Conservation (phyloP, 2,888 invertebrate species). For the Pandemis corylana region DNA sequence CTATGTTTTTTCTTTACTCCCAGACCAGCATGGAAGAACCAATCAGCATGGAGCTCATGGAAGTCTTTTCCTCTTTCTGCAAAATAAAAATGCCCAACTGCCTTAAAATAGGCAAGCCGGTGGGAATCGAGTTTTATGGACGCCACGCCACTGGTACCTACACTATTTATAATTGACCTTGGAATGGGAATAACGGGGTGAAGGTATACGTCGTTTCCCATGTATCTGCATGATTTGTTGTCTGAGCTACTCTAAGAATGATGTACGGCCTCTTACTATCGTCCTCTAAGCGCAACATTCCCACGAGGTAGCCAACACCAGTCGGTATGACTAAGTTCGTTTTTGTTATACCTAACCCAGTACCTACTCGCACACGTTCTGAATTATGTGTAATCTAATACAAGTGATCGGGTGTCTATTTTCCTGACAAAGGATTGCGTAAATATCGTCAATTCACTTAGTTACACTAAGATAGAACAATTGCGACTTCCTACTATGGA, state of each 20-base stretch:
- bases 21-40: too few relatives aligned
- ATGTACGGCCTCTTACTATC: not conserved
- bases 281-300: conserved; percentile 1
- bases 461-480: conserved; percentile 44
- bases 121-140: too few relatives aligned
- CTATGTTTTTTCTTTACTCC: too few relatives aligned
- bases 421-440: conserved; percentile 55
- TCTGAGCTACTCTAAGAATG: not conserved
- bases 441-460: conserved; percentile 48
- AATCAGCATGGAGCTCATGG: too few relatives aligned
- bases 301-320: conserved; percentile 1
- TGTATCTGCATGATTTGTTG: not conserved
- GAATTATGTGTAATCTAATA: conserved; percentile 32
- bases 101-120: too few relatives aligned
- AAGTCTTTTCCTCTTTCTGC: too few relatives aligned
- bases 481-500: conserved; percentile 7
- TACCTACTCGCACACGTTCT: conserved; percentile 25
- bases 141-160: too few relatives aligned
- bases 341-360: conserved; percentile 15
- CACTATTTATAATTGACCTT: too few relatives aligned
- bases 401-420: conserved; percentile 47
- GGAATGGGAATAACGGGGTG: too few relatives aligned
- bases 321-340: conserved; percentile 7
- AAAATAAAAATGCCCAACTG: too few relatives aligned
- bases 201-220: too few relatives aligned